Percentiles rank a stretch among this genome's conserved stretches.
These are phyloP conservation scores for Ladona fulva DNA, from an alignment of 1,140 invertebrate genomes.

Conservation along the genomic window DNA sequence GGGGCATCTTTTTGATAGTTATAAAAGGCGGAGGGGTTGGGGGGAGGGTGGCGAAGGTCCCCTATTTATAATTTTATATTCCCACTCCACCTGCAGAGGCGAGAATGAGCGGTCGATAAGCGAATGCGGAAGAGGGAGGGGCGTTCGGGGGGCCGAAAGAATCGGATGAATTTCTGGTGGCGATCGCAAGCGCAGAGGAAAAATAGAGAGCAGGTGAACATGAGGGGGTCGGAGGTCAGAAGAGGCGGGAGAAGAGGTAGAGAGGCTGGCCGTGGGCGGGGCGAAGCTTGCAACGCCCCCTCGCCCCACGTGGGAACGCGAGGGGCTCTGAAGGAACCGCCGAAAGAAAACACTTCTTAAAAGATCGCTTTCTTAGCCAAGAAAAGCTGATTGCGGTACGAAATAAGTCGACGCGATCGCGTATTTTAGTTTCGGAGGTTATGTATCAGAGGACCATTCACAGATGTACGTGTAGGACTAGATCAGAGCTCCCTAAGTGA, in stretches of 20 bases:
- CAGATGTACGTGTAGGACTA: no score
- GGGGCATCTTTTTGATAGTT: slow-evolving; percentile 9
- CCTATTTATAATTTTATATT: slow-evolving; percentile 11
- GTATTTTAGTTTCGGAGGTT: no score
- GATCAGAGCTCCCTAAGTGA: no score
- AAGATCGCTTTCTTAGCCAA: no score
- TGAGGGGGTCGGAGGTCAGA: not conserved
- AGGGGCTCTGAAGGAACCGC: not conserved
- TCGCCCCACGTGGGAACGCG: not conserved
- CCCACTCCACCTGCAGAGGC: not conserved
- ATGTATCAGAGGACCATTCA: no score
- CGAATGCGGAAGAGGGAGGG: not conserved
- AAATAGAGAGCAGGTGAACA: not conserved
- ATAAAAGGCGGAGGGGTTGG: not conserved
- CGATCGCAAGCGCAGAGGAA: not conserved
- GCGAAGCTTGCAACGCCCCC: not conserved
- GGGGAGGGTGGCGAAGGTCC: not conserved
- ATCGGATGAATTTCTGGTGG: not conserved
- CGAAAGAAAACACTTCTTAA: no score
- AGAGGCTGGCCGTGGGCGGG: not conserved
- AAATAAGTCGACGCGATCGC: no score
- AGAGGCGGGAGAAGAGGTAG: no score
- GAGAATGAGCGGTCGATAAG: no score
- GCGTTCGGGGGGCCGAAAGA: not conserved
- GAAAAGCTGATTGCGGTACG: no score